These are phyloP conservation scores for Galaxias olidus DNA, from an alignment of 2,797 vertebrate species.

Conservation along the genomic window DNA sequence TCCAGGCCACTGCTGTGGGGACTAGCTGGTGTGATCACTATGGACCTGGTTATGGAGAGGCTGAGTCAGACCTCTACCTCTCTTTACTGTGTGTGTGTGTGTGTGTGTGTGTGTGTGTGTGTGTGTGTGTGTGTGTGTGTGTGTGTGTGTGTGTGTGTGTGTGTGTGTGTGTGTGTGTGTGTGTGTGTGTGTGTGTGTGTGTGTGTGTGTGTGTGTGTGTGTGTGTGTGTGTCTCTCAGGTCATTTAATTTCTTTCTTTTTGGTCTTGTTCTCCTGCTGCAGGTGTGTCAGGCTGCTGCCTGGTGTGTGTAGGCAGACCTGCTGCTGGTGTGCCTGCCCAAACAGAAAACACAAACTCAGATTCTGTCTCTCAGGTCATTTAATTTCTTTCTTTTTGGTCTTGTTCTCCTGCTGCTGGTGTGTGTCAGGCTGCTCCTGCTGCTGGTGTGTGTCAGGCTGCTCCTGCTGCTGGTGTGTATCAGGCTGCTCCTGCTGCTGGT, in stretches of 20 bases:
- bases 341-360: not conserved
- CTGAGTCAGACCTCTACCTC: too few species aligned
- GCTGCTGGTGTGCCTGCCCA: too few species aligned
- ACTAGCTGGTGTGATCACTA: too few species aligned
- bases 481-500: too few species aligned
- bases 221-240: too few species aligned
- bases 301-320: too few species aligned
- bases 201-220: too few species aligned
- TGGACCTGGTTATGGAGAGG: too few species aligned
- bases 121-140: not conserved
- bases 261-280: conserved; percentile 36
- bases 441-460: conserved; percentile 34
- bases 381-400: conserved; percentile 5
- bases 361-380: too few species aligned
- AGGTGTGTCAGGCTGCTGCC: too few species aligned
- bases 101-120: not conserved
- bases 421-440: conserved; percentile 6
- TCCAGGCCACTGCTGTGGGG: too few species aligned
- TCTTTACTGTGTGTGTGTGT: not conserved
- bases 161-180: conserved; percentile 28
- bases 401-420: conserved; percentile 54
- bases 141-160: not conserved
- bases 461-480: conserved; percentile 54
- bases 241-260: not conserved
- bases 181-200: too few species aligned